Evolutionary conservation across 2,113 vertebrate species (phyloP).

Genomic region (Nycticebus coucang): DNA sequence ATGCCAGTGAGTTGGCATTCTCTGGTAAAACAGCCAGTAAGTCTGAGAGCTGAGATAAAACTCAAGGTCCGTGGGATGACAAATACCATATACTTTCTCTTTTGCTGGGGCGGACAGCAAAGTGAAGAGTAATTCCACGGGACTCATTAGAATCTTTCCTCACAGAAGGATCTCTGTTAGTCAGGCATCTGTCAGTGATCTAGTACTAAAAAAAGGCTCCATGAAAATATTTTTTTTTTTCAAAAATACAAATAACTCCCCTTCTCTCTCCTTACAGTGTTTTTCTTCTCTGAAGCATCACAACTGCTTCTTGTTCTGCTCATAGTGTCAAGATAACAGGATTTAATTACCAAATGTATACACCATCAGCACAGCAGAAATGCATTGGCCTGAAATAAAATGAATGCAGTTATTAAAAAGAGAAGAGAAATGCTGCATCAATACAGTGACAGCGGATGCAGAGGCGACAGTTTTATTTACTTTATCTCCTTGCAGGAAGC

Average conservation of each 20-base stretch:
- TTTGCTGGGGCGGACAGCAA: not conserved
- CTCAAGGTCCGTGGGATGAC: not conserved
- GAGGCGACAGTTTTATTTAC: conserved; percentile 64
- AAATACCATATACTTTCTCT: not conserved
- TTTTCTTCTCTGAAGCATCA: conserved; percentile 45
- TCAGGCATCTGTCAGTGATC: conserved; percentile 47
- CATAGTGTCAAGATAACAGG: conserved; percentile 64
- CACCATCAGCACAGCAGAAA: conserved; percentile 40
- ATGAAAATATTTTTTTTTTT: not conserved
- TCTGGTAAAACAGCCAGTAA: not conserved
- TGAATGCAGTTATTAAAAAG: conserved; percentile 34
- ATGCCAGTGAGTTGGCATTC: not conserved
- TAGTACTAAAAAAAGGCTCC: conserved; percentile 45
- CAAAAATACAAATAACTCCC: conserved; percentile 22
- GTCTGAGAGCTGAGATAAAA: not conserved
- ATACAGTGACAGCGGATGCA: conserved; percentile 12
- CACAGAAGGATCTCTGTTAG: not conserved
- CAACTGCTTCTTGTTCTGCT: conserved; percentile 42
- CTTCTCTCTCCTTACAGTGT: conserved; percentile 1
- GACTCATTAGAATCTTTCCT: not conserved
- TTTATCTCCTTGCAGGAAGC: conserved; percentile 70
- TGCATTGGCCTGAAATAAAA: conserved; percentile 57
- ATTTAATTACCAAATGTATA: conserved; percentile 76
- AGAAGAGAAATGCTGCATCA: conserved; percentile 42
- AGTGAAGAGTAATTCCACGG: not conserved